These are phyloP conservation scores for Girardinichthys multiradiatus DNA, from an alignment of 2,113 vertebrate species.

Conservation along the genomic window DNA sequence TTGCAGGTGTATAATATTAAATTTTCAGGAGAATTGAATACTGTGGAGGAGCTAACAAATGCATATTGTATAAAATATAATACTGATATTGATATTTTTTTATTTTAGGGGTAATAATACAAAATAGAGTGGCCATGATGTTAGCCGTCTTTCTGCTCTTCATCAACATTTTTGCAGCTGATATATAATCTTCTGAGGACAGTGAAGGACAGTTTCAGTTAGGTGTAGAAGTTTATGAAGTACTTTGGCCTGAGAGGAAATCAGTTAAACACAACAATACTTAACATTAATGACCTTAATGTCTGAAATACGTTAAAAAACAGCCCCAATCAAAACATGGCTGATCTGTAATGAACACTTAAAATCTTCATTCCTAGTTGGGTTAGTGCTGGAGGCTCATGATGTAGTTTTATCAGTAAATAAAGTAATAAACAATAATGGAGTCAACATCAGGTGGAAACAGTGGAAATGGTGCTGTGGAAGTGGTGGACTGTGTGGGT, in stretches of 20 bases:
- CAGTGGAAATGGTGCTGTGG: not conserved
- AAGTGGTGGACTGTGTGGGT: slow-evolving; percentile 8
- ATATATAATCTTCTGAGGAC: not conserved
- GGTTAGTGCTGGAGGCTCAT: not conserved
- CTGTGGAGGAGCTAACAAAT: too few species aligned
- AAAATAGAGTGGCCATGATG: not conserved
- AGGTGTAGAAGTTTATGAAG: too few species aligned
- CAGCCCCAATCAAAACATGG: not conserved
- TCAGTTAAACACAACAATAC: not conserved
- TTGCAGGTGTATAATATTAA: too few species aligned
- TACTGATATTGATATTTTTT: too few species aligned
- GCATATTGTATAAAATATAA: too few species aligned
- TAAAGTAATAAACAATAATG: too few species aligned
- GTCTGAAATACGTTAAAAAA: not conserved
- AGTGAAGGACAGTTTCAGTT: too few species aligned
- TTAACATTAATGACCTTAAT: not conserved
- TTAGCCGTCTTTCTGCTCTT: not conserved
- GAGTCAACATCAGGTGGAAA: not conserved
- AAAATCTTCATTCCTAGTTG: too few species aligned
- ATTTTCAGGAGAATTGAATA: too few species aligned
- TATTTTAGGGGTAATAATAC: too few species aligned
- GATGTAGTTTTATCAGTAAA: not conserved
- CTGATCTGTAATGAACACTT: too few species aligned
- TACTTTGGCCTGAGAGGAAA: too few species aligned
- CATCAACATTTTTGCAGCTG: not conserved